phyloP scores from a whole-genome alignment of 2,888 invertebrate species.

The Sinhomidia bicolor region DNA sequence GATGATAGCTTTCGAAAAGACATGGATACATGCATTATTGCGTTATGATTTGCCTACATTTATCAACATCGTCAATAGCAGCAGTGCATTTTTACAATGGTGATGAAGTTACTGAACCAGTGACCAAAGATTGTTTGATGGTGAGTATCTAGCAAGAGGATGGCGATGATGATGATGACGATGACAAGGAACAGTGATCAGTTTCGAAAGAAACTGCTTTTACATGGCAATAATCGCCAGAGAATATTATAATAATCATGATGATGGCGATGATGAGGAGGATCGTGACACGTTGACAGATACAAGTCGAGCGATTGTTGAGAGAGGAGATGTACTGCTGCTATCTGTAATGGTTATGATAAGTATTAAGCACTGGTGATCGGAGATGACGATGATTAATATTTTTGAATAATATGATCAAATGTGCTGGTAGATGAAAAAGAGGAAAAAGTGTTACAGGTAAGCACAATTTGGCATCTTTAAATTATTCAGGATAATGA shows the following conservation, averaged over 20 bases:
- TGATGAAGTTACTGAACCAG: conserved; percentile 47
- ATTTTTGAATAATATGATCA: conserved; percentile 17
- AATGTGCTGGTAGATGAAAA: background rate
- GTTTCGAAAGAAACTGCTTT: conserved; percentile 6
- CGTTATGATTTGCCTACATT: conserved; percentile 41
- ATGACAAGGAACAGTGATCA: conserved; percentile 16
- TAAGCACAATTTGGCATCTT: background rate
- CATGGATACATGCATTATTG: background rate
- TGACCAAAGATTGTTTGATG: conserved; percentile 36
- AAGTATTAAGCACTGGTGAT: too few relatives aligned
- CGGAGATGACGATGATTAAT: conserved; percentile 34
- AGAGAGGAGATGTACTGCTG: conserved; percentile 38
- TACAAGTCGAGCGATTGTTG: conserved; percentile 7
- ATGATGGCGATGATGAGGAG: background rate
- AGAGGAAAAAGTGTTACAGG: conserved; percentile 2
- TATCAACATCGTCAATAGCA: background rate
- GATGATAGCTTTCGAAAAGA: conserved; percentile 4
- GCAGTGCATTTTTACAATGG: background rate
- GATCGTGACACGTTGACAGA: conserved; percentile 33
- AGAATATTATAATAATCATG: conserved; percentile 19
- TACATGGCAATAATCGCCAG: conserved; percentile 17
- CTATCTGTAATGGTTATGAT: background rate
- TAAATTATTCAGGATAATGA: background rate
- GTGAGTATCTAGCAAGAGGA: too few relatives aligned
- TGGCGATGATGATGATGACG: background rate